Base-by-base conservation (phyloP, 2,113 vertebrate genomes). In the Syngnathoides biaculeatus region DNA sequence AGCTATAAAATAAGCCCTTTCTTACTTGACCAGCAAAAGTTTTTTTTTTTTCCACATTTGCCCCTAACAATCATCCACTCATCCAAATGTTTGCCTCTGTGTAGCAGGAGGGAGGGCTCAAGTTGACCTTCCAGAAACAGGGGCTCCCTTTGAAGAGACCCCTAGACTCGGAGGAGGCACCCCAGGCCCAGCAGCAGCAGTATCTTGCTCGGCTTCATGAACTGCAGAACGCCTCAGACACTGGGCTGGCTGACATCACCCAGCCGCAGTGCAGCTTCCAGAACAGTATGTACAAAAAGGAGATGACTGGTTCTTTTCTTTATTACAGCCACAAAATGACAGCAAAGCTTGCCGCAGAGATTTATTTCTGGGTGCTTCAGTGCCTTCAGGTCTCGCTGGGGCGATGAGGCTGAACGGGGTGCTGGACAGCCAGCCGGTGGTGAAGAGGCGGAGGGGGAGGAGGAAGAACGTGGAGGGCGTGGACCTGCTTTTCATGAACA, bases 111-210 rank as follows among this genome's bases (percentile, higher is more conserved):
- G 95, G 95, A 79, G 94, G 97, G 83, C 93, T 99, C 86, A 99
- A 99, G 90, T 88, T 99, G 90, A 99, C 96, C 80, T 98, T 99
- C 93, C 97, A 99, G 91, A 99, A 99, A 90, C 96, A 98, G 87
- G 96, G 94, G 56, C 82, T 93, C 77, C 92, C 93, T 74, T 92
- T 96, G 79, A 99, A 98, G 88, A 95, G 96, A 69, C 93, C 95
- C 3, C 88, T 95, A 75, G 95, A 98, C 64, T 85, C 86, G 0
- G 96, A 98, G 55, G 97, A 98, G 74, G 90, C 93, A 57, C 87
- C 89, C 4, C 72, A 94, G 70, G 94, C 94, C 53, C 96, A 99
- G 87, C 97, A 97, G 87, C 95, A 97, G 87, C 95, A 98, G 74
- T 98, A 96, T 86, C 91, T 98, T 79, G 93, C 96, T 62, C 92